Conservation (phyloP, 2,888 invertebrate species). For the Epiblema foenella region DNA sequence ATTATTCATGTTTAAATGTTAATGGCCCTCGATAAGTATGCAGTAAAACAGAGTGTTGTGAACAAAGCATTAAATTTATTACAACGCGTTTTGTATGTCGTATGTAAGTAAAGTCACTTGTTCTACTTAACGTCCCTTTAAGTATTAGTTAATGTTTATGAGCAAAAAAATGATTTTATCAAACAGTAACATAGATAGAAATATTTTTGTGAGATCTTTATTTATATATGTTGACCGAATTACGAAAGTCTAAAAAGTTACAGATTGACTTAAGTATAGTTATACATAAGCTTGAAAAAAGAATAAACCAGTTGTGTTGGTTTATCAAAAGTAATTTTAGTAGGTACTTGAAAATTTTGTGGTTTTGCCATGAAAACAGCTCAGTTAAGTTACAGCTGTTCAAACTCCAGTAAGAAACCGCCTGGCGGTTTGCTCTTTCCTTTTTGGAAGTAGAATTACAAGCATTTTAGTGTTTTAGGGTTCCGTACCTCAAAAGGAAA, state of each 20-base stretch:
- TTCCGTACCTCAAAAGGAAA: no score
- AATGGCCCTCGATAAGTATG: constrained; percentile 53
- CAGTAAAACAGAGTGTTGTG: constrained; percentile 48
- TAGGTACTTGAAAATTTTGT: constrained; percentile 20
- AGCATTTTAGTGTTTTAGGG: no score
- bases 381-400: constrained; percentile 10
- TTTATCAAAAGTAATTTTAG: not conserved
- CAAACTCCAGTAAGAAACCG: not conserved
- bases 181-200: not conserved
- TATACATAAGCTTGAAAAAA: constrained; percentile 1
- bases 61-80: constrained; percentile 48
- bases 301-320: not conserved
- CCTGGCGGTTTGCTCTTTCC: not conserved
- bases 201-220: not conserved
- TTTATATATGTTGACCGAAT: not conserved
- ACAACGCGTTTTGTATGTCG: constrained; percentile 26
- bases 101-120: not conserved
- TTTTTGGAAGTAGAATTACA: no score
- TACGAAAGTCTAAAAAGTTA: not conserved
- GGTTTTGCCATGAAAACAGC: constrained; percentile 15
- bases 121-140: not conserved
- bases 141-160: not conserved
- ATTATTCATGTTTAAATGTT: constrained; percentile 57
- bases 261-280: not conserved
- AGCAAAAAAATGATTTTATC: not conserved